These are phyloP conservation scores for Nasonia giraulti DNA, from an alignment of 1,140 invertebrate genomes.

Conservation along the genomic window DNA sequence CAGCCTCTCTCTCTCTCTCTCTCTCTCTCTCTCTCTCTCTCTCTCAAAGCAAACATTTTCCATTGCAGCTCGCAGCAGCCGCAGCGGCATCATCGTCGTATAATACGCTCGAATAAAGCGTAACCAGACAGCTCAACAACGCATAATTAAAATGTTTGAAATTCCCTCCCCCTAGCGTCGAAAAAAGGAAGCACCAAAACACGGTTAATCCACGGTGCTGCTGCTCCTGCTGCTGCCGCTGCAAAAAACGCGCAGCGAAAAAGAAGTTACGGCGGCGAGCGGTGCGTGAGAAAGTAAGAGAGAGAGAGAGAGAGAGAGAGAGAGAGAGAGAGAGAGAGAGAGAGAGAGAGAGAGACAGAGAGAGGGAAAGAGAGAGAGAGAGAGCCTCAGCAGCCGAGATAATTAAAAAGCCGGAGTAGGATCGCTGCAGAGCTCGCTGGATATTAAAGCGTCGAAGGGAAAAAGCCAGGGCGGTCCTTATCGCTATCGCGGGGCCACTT, in stretches of 20 bases:
- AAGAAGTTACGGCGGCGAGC: conserved; percentile 17
- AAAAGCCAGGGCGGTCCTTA: conserved; percentile 57
- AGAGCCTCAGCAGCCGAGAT: conserved; percentile 54
- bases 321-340: conserved; percentile 48
- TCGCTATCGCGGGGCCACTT: conserved; percentile 52
- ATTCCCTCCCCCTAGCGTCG: not conserved
- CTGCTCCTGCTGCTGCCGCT: not conserved
- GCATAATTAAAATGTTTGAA: conserved; percentile 45
- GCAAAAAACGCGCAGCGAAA: not conserved
- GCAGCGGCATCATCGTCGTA: not conserved
- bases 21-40: not conserved
- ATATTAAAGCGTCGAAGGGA: conserved; percentile 65
- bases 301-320: conserved; percentile 25
- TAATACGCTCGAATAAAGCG: conserved; percentile 35
- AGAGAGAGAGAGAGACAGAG: conserved; percentile 33
- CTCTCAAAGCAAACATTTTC: not conserved
- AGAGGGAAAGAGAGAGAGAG: conserved; percentile 42
- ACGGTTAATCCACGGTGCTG: conserved; percentile 21
- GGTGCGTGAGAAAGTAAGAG: conserved; percentile 56
- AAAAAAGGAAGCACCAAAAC: conserved; percentile 4
- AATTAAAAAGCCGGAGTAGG: conserved; percentile 67
- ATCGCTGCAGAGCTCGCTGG: conserved; percentile 46
- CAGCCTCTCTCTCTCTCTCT: not conserved
- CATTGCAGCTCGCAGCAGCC: not conserved
- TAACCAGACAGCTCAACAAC: conserved; percentile 37